Evolutionary conservation across 2,888 invertebrate genomes (phyloP).

Genomic region (Parelbella ahira): DNA sequence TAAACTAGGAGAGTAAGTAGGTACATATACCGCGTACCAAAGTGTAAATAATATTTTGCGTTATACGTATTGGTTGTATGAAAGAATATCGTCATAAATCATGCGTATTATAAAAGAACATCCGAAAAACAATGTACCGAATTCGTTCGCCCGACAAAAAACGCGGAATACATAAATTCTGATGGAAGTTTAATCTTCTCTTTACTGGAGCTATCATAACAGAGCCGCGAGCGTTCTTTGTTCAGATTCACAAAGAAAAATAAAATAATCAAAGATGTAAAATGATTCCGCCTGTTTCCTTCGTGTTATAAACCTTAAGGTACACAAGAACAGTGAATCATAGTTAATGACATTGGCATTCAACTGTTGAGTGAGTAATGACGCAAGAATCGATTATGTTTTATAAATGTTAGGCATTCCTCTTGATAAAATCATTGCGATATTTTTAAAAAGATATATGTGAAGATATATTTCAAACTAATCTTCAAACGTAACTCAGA

Average conservation of each 20-base stretch:
- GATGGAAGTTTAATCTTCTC: not conserved
- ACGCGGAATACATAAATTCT: not conserved
- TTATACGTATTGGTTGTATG: no score
- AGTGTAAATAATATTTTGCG: no score
- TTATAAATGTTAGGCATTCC: conserved; percentile 31
- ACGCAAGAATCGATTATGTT: conserved; percentile 30
- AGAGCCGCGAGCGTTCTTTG: not conserved
- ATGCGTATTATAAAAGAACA: no score
- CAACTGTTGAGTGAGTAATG: conserved; percentile 45
- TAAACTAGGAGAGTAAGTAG: no score
- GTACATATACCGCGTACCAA: no score
- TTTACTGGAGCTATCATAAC: not conserved
- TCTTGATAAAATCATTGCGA: conserved; percentile 26
- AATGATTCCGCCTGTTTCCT: not conserved
- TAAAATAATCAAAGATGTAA: no score
- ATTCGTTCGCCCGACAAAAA: no score
- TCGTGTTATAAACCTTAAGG: no score
- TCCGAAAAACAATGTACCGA: no score
- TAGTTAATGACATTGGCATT: conserved; percentile 45
- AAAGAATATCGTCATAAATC: no score
- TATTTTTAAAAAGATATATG: conserved; percentile 21
- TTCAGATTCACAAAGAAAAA: not conserved
- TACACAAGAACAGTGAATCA: no score
- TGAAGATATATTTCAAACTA: not conserved
- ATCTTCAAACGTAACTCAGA: not conserved